Conservation (phyloP, 2,113 vertebrate species). For the Alligator sinensis region DNA sequence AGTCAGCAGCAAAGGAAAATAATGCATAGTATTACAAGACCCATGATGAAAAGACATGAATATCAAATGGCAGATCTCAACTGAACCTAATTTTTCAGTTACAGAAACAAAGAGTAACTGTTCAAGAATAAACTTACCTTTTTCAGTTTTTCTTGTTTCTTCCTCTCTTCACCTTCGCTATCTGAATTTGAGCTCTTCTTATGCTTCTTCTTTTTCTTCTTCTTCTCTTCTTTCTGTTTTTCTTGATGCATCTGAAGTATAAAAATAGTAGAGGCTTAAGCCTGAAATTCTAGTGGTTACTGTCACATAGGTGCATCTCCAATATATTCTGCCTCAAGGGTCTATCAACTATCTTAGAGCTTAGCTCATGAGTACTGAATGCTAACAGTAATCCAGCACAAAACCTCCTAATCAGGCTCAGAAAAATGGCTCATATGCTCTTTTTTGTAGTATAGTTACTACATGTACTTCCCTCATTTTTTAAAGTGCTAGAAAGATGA, state of each 20-base stretch:
- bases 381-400: not conserved
- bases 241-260: slow-evolving; percentile 90
- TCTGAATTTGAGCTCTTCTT: slow-evolving; percentile 89
- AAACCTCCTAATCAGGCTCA: not conserved
- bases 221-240: slow-evolving; percentile 90
- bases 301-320: not conserved
- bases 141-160: slow-evolving; percentile 94
- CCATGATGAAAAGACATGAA: not conserved
- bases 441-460: not conserved
- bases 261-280: not conserved
- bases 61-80: no score
- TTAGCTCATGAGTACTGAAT: not conserved
- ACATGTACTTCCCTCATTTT: not conserved
- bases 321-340: not conserved
- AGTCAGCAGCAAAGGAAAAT: not conserved
- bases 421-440: not conserved
- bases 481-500: not conserved
- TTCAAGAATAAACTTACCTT: slow-evolving; percentile 81
- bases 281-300: not conserved
- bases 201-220: slow-evolving; percentile 94
- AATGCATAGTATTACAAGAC: not conserved
- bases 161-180: slow-evolving; percentile 91
- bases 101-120: not conserved
- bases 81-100: not conserved
- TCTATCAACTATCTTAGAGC: not conserved